Percentiles rank a stretch among this genome's conserved stretches.
Conservation (phyloP, 2,888 invertebrate species). For the Nomada ferruginata region DNA sequence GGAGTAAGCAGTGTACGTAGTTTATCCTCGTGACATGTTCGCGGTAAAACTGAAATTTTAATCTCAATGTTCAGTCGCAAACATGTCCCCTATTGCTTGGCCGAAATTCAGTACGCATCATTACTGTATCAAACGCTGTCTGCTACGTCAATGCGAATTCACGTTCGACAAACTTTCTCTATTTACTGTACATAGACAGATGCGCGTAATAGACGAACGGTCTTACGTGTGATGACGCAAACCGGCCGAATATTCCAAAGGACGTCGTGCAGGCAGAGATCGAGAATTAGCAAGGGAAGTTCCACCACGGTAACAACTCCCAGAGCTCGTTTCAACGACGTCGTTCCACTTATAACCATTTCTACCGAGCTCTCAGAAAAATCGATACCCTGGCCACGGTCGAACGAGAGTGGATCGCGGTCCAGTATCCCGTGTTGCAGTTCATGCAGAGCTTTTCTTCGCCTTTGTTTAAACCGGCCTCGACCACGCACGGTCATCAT, state of each 20-base stretch:
- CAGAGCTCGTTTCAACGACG: constrained; percentile 35
- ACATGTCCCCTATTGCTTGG: too few relatives aligned
- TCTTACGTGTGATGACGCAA: constrained; percentile 17
- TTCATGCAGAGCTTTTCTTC: constrained; percentile 4
- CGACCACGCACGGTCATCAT: background rate
- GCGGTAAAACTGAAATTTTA: too few relatives aligned
- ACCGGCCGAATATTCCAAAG: constrained; percentile 18
- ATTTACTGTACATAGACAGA: background rate
- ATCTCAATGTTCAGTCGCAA: too few relatives aligned
- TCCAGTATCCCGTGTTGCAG: background rate
- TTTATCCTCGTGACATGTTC: too few relatives aligned
- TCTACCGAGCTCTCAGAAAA: constrained; percentile 17
- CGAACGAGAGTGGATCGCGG: background rate
- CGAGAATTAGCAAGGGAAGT: constrained; percentile 32
- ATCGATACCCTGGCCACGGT: constrained; percentile 8
- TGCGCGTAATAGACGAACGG: constrained; percentile 13
- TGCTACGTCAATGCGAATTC: too few relatives aligned
- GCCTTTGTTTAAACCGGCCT: background rate
- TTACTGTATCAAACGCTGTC: too few relatives aligned
- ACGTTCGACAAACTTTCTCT: background rate
- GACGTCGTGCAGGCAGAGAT: constrained; percentile 2
- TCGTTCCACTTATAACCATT: constrained; percentile 16
- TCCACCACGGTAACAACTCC: constrained; percentile 13
- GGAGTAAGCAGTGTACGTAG: too few relatives aligned
- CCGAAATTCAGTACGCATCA: too few relatives aligned